Base-by-base conservation (phyloP, 2,888 invertebrate species). In the Drosophila mercatorum region DNA sequence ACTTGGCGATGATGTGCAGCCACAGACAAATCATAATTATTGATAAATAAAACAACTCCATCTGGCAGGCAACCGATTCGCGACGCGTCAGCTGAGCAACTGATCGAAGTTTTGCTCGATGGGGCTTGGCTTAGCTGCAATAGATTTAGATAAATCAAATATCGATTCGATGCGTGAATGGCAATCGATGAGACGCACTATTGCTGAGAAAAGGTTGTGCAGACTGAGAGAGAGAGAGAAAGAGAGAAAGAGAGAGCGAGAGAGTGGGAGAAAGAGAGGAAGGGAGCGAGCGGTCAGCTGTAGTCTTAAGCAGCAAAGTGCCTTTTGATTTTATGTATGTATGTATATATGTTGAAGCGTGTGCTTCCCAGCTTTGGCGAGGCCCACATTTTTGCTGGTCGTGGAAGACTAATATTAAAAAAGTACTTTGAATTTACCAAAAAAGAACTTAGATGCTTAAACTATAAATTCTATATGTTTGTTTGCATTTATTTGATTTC, bases 41-140 rank as follows among this genome's bases (percentile, higher is more conserved):
- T 10, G 61, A 28, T 11, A 3, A 0, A 7, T 57, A 14, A 22
- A 59, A 59, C 2, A 47, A 6, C 8, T 62, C 31, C 74, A 78
- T 76, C 34, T 44, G 46, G 7, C 5, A 6, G 11, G 11, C 6
- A 44, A 7, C 34, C 26, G 43, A 10, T 11, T 26, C 41, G n/a
- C 34, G 2, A 7, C 11, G n/a, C 36, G 12, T 31, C n/a, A n/a
- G 43, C 47, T 56, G 41, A 11, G 17, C 11, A 38, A 67, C 67
- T 67, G 68, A 38, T 47, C 36, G 2, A 12, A 49, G 41, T 11
- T 49, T 5, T 7, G 3, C 12, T 10, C 22, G 10, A 14, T 7
- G 5, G 22, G n/a, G 8, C 51, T 46, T 31, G 10, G 11, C 38
- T 60, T 36, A 12, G 51, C 31, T 8, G 8, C 14, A 34, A 38